Conservation (phyloP, 2,113 vertebrate species). For the Gasterosteus nipponicus region DNA sequence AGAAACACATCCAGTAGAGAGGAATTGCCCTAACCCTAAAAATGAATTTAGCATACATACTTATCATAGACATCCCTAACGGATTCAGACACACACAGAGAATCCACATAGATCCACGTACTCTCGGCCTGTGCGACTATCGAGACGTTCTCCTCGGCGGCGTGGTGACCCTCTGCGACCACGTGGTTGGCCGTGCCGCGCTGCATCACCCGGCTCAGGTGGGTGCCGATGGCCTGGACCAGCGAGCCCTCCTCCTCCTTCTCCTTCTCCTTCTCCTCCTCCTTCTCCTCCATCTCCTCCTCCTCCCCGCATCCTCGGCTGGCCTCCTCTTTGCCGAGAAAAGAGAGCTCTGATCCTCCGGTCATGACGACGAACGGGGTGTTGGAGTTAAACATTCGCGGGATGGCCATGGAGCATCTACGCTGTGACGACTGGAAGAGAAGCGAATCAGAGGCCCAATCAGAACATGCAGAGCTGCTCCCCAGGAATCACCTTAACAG, state of each 20-base stretch:
- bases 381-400: conserved; percentile 62
- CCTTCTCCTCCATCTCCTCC: conserved; percentile 41
- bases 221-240: conserved; percentile 48
- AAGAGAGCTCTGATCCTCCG: conserved; percentile 34
- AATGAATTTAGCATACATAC: neutral
- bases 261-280: no score
- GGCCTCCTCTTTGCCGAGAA: conserved; percentile 50
- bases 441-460: neutral
- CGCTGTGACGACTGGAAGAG: neutral
- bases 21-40: neutral
- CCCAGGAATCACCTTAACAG: neutral
- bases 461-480: neutral
- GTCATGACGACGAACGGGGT: conserved; percentile 46
- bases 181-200: conserved; percentile 87
- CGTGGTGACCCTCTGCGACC: conserved; percentile 64
- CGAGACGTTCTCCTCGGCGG: conserved; percentile 76
- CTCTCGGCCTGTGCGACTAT: conserved; percentile 91
- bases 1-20: neutral
- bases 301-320: conserved; percentile 32
- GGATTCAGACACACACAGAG: no score
- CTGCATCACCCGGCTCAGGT: conserved; percentile 79
- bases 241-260: conserved; percentile 54
- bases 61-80: neutral
- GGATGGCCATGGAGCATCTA: conserved; percentile 65
- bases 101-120: conserved; percentile 71